Conservation (phyloP, 2,888 invertebrate species). For the Drosophila picticornis region DNA sequence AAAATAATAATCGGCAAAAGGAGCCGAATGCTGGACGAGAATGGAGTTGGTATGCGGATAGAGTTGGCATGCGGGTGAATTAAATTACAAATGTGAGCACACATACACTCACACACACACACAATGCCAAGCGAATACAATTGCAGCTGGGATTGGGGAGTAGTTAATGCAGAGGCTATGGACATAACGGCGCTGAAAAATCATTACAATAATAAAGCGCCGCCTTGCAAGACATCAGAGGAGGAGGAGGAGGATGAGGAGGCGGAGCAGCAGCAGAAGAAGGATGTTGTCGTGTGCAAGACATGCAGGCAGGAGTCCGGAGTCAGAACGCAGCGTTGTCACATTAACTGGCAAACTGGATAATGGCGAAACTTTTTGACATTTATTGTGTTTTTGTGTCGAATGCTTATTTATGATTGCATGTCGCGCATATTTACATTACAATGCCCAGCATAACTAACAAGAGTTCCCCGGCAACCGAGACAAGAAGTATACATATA, state of each 20-base stretch:
- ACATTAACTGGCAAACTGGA: constrained; percentile 75
- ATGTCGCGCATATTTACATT: constrained; percentile 75
- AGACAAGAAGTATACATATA: constrained; percentile 3
- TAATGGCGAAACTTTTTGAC: constrained; percentile 81
- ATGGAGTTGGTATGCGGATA: constrained; percentile 19
- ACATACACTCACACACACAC: constrained; percentile 10
- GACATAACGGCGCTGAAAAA: constrained; percentile 65
- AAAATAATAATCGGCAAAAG: constrained; percentile 73
- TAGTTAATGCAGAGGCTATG: constrained; percentile 29
- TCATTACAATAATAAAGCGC: constrained; percentile 75
- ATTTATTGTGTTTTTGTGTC: constrained; percentile 83
- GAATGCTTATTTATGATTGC: constrained; percentile 82
- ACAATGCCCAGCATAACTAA: constrained; percentile 77
- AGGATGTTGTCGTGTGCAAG: constrained; percentile 28
- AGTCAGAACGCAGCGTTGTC: constrained; percentile 43
- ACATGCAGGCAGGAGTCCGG: constrained; percentile 14
- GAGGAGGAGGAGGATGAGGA: neutral
- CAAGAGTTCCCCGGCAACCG: constrained; percentile 51
- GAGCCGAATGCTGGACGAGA: constrained; percentile 25
- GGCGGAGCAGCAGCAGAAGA: constrained; percentile 18
- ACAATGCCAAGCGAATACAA: constrained; percentile 35
- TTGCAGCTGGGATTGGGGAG: constrained; percentile 26
- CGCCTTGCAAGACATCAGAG: constrained; percentile 55
- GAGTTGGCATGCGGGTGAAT: constrained; percentile 51
- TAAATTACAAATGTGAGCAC: constrained; percentile 79